These are phyloP conservation scores for Aporrectodea caliginosa DNA, from an alignment of 1,140 invertebrate genomes.

Conservation along the genomic window DNA sequence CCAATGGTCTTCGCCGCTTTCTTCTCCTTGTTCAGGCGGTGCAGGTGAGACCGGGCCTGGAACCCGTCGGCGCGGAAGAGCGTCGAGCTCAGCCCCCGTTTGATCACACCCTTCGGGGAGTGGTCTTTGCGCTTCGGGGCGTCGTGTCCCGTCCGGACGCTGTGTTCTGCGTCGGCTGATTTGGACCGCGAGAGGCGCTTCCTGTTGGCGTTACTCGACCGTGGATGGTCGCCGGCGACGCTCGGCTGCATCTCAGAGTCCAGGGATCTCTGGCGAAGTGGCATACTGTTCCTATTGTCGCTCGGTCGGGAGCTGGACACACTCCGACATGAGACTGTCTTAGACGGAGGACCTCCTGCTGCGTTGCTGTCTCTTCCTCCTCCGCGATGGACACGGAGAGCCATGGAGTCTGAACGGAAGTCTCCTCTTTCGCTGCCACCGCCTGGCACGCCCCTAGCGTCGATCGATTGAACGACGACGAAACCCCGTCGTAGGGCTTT, in stretches of 20 bases:
- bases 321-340: too few species aligned
- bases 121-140: not conserved
- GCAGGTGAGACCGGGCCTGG: not conserved
- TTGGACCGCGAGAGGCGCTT: not conserved
- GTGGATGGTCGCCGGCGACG: not conserved
- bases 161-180: not conserved
- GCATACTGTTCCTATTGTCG: not conserved
- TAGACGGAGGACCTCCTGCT: not conserved
- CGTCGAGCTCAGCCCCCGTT: not conserved
- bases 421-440: not conserved
- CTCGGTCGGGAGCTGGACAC: too few species aligned
- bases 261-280: not conserved
- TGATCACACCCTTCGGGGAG: not conserved
- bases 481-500: conserved; percentile 40
- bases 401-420: not conserved
- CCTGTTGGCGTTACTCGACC: not conserved
- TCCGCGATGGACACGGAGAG: conserved; percentile 30
- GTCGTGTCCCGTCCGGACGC: not conserved
- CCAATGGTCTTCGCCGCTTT: conserved; percentile 34
- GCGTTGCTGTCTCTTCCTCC: not conserved
- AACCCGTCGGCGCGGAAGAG: not conserved
- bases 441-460: not conserved
- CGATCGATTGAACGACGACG: conserved; percentile 49
- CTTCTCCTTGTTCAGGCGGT: conserved; percentile 26
- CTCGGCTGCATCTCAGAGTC: not conserved